A percentile compares a stretch with the other conserved stretches of the same genome.
Conservation (phyloP, 2,888 invertebrate species). For the Agrochola circellaris region DNA sequence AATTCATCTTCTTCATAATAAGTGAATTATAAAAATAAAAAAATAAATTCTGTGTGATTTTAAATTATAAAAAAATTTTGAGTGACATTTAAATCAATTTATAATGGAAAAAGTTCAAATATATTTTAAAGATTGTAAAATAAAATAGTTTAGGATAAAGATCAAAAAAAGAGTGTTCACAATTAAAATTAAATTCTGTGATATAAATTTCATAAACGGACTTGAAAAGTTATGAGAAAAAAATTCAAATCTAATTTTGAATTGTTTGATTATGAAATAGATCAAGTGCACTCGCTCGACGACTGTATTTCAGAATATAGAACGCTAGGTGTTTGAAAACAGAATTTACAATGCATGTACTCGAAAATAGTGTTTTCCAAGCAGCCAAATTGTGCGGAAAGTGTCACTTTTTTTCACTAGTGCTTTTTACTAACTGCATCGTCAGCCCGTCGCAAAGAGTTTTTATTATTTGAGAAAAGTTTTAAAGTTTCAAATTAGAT, state of each 20-base stretch:
- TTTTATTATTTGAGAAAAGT: too few species aligned
- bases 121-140: not conserved
- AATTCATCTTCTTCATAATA: not conserved
- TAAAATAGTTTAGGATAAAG: not conserved
- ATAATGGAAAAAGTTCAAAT: not conserved
- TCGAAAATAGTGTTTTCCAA: too few species aligned
- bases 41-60: not conserved
- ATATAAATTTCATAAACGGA: not conserved
- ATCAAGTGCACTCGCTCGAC: conserved; percentile 42
- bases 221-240: not conserved
- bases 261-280: conserved; percentile 49
- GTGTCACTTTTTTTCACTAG: too few species aligned
- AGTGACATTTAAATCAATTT: not conserved
- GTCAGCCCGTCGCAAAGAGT: too few species aligned
- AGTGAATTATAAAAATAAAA: conserved; percentile 12
- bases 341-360: conserved; percentile 4
- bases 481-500: too few species aligned
- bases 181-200: conserved; percentile 1
- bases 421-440: too few species aligned
- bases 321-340: conserved; percentile 33
- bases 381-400: too few species aligned
- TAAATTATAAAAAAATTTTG: not conserved
- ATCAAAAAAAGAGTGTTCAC: not conserved
- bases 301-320: conserved; percentile 41
- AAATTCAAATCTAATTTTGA: conserved; percentile 4